Evolutionary conservation across 2,797 vertebrate species (phyloP).

Genomic region (Eulemur coronatus): DNA sequence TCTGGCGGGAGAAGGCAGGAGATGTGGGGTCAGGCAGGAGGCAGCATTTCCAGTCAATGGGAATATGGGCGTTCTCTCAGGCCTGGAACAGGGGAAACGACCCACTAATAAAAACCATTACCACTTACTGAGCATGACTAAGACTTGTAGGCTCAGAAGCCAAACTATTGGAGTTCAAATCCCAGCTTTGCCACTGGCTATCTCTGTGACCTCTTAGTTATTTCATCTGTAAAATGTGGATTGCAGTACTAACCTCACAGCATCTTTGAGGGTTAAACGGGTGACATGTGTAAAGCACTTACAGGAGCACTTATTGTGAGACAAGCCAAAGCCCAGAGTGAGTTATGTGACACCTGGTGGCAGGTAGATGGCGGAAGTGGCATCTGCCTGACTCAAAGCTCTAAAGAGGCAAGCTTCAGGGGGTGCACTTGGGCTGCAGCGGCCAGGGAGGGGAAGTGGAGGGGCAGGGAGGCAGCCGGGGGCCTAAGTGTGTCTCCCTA

Average conservation of each 20-base stretch:
- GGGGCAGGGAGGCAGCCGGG: not conserved
- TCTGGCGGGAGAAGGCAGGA: conserved; percentile 80
- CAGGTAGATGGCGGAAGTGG: not conserved
- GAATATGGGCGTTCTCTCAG: not conserved
- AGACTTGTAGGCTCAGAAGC: not conserved
- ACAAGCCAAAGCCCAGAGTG: not conserved
- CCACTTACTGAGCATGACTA: not conserved
- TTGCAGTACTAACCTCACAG: not conserved
- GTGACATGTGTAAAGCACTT: not conserved
- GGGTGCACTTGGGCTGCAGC: not conserved
- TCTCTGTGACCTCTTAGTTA: not conserved
- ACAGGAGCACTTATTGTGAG: not conserved
- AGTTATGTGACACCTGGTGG: not conserved
- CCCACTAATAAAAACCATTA: not conserved
- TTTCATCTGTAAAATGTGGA: not conserved
- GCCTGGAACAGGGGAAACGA: not conserved
- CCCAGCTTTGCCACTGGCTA: not conserved
- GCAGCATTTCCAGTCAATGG: not conserved
- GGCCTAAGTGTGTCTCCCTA: not conserved
- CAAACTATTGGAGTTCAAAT: not conserved
- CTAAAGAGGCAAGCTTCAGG: not conserved
- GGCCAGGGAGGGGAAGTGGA: not conserved
- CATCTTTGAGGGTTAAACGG: not conserved
- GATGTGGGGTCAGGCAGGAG: not conserved
- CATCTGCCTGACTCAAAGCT: not conserved